Percentiles rank a stretch among this genome's conserved stretches.
Conservation (phyloP, 2,888 invertebrate genomes). For the Adelognathus sp. region DNA sequence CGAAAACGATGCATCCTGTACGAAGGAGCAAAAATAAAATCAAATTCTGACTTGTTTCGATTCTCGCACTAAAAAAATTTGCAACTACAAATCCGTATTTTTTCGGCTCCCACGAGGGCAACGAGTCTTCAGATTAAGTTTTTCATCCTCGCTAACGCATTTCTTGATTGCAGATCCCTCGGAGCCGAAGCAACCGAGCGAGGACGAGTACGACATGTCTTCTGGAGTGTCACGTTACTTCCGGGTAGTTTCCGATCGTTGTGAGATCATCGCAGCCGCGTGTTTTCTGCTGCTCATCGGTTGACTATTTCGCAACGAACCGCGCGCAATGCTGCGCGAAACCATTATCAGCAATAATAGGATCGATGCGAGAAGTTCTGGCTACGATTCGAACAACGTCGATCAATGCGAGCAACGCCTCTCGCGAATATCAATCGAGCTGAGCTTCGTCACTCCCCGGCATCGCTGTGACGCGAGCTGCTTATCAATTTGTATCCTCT, state of each 20-base stretch:
- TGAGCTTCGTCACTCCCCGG: constrained; percentile 5
- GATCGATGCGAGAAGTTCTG: neutral
- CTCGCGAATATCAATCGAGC: constrained; percentile 31
- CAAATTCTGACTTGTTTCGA: too few relatives aligned
- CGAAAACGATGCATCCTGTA: too few relatives aligned
- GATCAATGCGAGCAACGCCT: constrained; percentile 57
- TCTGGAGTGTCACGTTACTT: constrained; percentile 20
- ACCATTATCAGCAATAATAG: neutral
- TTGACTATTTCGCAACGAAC: constrained; percentile 1
- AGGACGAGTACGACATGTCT: constrained; percentile 21
- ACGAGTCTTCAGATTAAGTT: too few relatives aligned
- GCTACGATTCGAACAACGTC: constrained; percentile 63
- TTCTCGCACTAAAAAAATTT: too few relatives aligned
- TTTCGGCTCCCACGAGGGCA: too few relatives aligned
- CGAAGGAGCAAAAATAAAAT: too few relatives aligned
- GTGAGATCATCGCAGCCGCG: constrained; percentile 9
- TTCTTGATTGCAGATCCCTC: constrained; percentile 46
- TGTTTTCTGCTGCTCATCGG: constrained; percentile 22
- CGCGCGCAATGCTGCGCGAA: neutral
- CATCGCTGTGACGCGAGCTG: constrained; percentile 1
- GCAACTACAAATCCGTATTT: too few relatives aligned
- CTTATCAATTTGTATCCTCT: constrained; percentile 13
- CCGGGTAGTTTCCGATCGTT: neutral
- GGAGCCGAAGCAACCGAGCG: constrained; percentile 16
- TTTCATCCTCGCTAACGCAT: too few relatives aligned